Evolutionary conservation across 2,888 invertebrate species (phyloP).

Genomic region (Dynastes grantii): DNA sequence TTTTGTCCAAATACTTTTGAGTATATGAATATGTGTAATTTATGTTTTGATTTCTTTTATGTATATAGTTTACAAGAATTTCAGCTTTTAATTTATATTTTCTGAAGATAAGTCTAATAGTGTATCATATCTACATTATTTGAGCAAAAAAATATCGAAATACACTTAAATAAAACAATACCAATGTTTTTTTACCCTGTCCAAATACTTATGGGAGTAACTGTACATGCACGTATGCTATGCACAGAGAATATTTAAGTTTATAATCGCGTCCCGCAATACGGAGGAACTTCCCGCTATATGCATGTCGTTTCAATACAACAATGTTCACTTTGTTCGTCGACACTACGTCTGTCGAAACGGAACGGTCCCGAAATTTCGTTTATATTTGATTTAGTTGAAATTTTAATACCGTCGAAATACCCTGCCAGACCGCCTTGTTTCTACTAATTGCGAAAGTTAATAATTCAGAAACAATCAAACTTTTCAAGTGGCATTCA

Average conservation of each 20-base stretch:
- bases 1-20: too few species aligned
- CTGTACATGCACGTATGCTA: neutral
- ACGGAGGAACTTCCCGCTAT: neutral
- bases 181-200: too few species aligned
- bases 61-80: too few species aligned
- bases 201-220: too few species aligned
- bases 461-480: constrained; percentile 47
- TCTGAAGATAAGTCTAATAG: too few species aligned
- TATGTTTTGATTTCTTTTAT: too few species aligned
- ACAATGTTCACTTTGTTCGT: constrained; percentile 2
- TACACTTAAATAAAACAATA: too few species aligned
- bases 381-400: constrained; percentile 37
- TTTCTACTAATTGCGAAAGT: constrained; percentile 42
- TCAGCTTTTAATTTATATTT: too few species aligned
- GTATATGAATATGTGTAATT: too few species aligned
- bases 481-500: constrained; percentile 42
- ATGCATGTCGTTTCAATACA: neutral
- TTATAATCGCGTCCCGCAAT: neutral
- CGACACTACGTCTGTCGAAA: constrained; percentile 2
- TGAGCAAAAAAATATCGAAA: too few species aligned
- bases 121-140: too few species aligned
- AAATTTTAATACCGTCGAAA: constrained; percentile 38
- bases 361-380: constrained; percentile 20
- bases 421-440: constrained; percentile 32
- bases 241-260: constrained; percentile 2